These are phyloP conservation scores for Nasonovia ribisnigri DNA, from an alignment of 2,888 invertebrate genomes.

Conservation along the genomic window DNA sequence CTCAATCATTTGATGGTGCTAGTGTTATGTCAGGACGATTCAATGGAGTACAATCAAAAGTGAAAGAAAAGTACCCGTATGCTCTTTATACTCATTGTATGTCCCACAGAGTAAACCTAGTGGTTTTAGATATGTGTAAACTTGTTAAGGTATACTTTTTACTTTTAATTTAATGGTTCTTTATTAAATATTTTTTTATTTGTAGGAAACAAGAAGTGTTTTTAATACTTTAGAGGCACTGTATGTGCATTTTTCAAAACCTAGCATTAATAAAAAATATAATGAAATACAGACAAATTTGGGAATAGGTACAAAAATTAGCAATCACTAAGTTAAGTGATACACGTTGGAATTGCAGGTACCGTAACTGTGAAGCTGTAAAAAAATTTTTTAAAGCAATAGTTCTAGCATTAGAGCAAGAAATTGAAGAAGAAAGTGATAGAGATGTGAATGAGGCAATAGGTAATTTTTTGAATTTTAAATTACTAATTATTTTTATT, in stretches of 20 bases:
- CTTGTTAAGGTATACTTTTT: background rate
- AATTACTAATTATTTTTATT: background rate
- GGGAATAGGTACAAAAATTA: background rate
- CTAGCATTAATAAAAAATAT: background rate
- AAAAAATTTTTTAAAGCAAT: background rate
- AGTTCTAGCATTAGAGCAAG: background rate
- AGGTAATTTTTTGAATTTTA: background rate
- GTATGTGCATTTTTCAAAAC: background rate
- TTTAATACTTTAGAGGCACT: background rate
- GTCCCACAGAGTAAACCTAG: conserved; percentile 10
- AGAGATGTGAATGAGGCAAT: background rate
- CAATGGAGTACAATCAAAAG: too few species aligned
- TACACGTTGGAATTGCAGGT: background rate
- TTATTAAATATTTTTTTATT: too few species aligned
- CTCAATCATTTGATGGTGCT: too few species aligned
- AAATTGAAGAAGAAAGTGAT: background rate
- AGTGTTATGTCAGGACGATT: too few species aligned
- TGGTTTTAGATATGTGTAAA: conserved; percentile 19
- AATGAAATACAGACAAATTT: background rate
- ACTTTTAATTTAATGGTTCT: too few species aligned
- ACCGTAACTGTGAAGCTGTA: background rate
- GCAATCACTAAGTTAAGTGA: background rate
- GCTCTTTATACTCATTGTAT: background rate
- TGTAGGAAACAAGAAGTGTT: too few species aligned
- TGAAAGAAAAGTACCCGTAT: too few species aligned